Conservation (phyloP, 2,113 vertebrate species). For the Tamias sibiricus region DNA sequence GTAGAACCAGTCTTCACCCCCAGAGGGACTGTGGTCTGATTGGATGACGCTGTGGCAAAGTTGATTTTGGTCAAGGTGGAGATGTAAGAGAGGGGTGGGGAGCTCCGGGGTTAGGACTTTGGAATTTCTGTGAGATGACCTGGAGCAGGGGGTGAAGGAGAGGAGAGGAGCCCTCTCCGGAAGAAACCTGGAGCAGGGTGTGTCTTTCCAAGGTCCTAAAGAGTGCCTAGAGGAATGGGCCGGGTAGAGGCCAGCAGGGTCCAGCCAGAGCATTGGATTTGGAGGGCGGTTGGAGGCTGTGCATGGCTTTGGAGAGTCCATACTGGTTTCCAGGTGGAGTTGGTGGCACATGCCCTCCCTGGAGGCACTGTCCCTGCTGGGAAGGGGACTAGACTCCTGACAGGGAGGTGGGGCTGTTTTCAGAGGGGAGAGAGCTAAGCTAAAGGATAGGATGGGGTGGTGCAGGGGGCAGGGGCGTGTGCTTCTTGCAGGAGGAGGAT, state of each 20-base stretch:
- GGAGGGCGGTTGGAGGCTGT: not conserved
- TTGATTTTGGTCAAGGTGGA: not conserved
- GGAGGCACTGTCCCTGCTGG: too few relatives aligned
- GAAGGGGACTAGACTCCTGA: not conserved
- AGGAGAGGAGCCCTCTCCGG: too few relatives aligned
- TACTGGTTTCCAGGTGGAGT: not conserved
- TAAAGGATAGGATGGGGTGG: fast-evolving
- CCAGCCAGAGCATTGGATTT: too few relatives aligned
- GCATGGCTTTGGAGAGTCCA: fast-evolving
- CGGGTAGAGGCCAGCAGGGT: fast-evolving
- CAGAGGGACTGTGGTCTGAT: not conserved
- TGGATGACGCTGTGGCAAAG: not conserved
- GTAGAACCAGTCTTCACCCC: too few relatives aligned
- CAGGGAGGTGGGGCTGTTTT: not conserved
- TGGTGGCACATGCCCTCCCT: too few relatives aligned
- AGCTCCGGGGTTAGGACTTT: not conserved
- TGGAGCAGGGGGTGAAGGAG: not conserved
- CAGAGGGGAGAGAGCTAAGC: too few relatives aligned
- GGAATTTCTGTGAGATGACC: not conserved
- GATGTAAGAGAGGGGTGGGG: fast-evolving
- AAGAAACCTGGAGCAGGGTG: too few relatives aligned
- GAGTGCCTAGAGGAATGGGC: not conserved
- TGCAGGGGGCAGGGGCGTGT: fast-evolving
- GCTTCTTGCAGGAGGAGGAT: not conserved
- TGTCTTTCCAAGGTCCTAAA: not conserved